Evolutionary conservation across 2,797 vertebrate species (phyloP), one percentile per base, ranked within the genome.

Genomic region (Serranus cabrilla): DNA sequence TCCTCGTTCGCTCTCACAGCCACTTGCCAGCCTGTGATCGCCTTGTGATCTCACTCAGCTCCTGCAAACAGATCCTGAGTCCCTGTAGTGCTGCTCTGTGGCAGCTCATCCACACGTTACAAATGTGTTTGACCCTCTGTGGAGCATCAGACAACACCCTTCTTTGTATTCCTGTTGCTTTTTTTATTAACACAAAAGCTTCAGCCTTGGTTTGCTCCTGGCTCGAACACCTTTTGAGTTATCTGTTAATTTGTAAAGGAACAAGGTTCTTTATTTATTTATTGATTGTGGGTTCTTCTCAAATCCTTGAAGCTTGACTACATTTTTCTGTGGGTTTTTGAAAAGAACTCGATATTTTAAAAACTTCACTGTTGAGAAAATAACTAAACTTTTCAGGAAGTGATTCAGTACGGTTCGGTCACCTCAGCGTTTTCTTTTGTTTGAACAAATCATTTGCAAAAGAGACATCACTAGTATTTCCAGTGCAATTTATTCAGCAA

Each of bases 121-220:
- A 78, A 76, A 89, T 78, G 86, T 81, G 81, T 87, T 70, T 81
- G 84, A 87, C 82, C 84, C 76, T 80, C 66, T 25, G 61, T 18
- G 40, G 63, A 61, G 55, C 78, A 1, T 74, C 9, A 57, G 71
- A 78, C 75, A 80, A 86, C 83, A 80, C 46, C 62, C 50, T 27
- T n/a, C 25, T 46, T 43, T 78, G 40, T 73, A 42, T 55, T 3
- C 4, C 31, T 57, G 56, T 37, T 46, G 37, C 42, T 49, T 60
- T 40, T 59, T 27, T 25, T 61, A 45, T 34, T 34, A 58, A 40
- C 11, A 3, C 45, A 11, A 52, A 66, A 18, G 21, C 59, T 45
- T 64, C 20, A 47, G 23, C 52, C 25, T 43, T 1, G 0, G 7
- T 70, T 56, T 52, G 37, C 17, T 57, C 52, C 5, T 4, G 31